Evolutionary conservation across 1,140 invertebrate species (phyloP), one percentile per base, ranked within the genome.

Genomic region (Lasioglossum albipes): DNA sequence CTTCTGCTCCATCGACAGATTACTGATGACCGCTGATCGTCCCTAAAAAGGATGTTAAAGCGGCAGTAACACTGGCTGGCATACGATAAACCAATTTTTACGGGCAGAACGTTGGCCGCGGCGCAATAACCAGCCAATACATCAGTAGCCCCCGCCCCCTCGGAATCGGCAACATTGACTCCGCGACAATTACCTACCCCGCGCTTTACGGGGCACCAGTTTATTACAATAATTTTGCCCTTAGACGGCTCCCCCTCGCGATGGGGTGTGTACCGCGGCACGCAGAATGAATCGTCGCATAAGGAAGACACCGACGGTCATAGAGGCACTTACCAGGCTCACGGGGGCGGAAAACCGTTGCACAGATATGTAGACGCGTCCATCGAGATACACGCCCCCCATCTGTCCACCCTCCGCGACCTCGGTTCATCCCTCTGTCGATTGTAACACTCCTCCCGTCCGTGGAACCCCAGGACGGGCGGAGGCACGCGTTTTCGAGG

Each of bases 321-420:
- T 68, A 83, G 75, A 77, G 81, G 87, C 84, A 87, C 87, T 88
- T 87, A 85, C 70, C 65, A 6, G 54, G 75, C 77, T 57, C 74
- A 84, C 66, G 71, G 66, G 81, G 76, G 49, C 66, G 70, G 74
- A 74, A 77, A 83, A 79, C 42, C 65, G 69, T 70, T 54, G 45
- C 71, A 13, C 62, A 36, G 76, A 79, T 68, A 79, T 45, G 64
- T 49, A 42, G 69, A n/a, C 68, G 18, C 73, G 67, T 82, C 31
- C 62, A 27, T 49, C 66, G 67, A 85, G 82, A 83, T 87, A 89
- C 45, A 49, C 89, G 89, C 89, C 89, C 88, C 84, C 89, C 89
- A 89, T 90, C 87, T 90, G 89, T 86, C 84, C 84, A 86, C 81
- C 72, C 76, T 76, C 84, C 82, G 68, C 71, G 68, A 79, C 83